phyloP scores from a whole-genome alignment of 1,140 invertebrate genomes.

The Helicoverpa armigera region DNA sequence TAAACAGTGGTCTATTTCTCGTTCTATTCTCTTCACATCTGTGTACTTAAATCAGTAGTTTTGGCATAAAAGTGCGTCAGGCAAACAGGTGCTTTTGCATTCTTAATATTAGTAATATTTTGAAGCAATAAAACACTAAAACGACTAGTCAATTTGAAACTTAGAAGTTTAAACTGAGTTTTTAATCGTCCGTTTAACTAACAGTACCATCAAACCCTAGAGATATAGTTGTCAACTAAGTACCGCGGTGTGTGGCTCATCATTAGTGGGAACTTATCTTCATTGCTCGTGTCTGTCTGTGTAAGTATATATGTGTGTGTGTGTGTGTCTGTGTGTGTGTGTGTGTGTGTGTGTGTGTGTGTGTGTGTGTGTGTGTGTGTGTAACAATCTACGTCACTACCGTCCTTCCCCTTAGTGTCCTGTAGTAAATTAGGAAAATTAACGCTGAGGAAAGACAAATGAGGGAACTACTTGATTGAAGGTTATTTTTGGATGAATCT shows the following conservation, averaged over 20 bases:
- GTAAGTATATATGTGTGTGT: too few relatives aligned
- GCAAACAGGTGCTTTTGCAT: too few relatives aligned
- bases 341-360: constrained; percentile 11
- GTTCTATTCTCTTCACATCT: too few relatives aligned
- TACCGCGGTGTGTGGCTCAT: constrained; percentile 51
- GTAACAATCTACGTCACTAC: constrained; percentile 9
- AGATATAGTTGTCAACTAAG: constrained; percentile 50
- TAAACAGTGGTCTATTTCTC: too few relatives aligned
- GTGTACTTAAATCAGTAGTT: too few relatives aligned
- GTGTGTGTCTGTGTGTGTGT: constrained; percentile 15
- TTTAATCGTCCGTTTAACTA: neutral
- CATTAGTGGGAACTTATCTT: constrained; percentile 58
- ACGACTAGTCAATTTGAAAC: too few relatives aligned
- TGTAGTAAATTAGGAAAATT: constrained; percentile 28
- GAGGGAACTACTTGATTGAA: neutral
- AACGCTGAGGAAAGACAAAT: neutral
- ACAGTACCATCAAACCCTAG: constrained; percentile 8
- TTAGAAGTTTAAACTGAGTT: too few relatives aligned
- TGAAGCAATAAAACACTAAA: too few relatives aligned
- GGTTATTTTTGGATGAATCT: too few relatives aligned
- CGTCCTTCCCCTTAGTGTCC: constrained; percentile 11
- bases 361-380: constrained; percentile 26
- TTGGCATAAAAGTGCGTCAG: too few relatives aligned
- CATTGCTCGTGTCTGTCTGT: constrained; percentile 40
- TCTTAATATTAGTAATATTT: too few relatives aligned